Evolutionary conservation across 1,140 invertebrate genomes (phyloP).

Genomic region (Drosophila rufa): DNA sequence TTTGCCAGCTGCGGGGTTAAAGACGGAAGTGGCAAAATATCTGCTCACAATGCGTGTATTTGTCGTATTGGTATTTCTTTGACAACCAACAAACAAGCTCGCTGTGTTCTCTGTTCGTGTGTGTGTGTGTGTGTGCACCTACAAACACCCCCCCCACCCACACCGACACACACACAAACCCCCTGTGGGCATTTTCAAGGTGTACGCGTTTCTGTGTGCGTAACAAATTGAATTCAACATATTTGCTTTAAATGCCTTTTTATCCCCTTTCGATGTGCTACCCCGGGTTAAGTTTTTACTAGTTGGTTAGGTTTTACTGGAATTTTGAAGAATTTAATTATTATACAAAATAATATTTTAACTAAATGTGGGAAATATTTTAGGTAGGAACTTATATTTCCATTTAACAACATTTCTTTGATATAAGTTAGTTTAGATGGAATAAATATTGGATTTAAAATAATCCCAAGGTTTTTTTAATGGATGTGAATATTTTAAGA

Average conservation of each 20-base stretch:
- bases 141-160: no score
- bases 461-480: no score
- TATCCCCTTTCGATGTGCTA: conserved; percentile 25
- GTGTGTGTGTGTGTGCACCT: conserved; percentile 2
- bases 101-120: background rate
- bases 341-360: no score
- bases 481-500: background rate
- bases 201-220: conserved; percentile 32
- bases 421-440: background rate
- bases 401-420: background rate
- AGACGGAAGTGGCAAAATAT: conserved; percentile 48
- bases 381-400: background rate
- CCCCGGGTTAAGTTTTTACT: background rate
- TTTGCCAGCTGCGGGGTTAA: background rate
- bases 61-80: conserved; percentile 71
- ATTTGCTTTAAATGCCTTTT: conserved; percentile 72
- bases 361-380: background rate
- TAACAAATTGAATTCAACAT: conserved; percentile 75
- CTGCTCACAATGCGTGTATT: conserved; percentile 51
- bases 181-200: conserved; percentile 27
- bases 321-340: no score
- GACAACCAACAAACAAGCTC: conserved; percentile 45
- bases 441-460: no score
- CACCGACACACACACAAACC: background rate
- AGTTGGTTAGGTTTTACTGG: background rate